Percentiles rank a stretch among this genome's conserved stretches.
Evolutionary conservation across 2,113 vertebrate genomes (phyloP).

Genomic region (Corvus hawaiiensis): DNA sequence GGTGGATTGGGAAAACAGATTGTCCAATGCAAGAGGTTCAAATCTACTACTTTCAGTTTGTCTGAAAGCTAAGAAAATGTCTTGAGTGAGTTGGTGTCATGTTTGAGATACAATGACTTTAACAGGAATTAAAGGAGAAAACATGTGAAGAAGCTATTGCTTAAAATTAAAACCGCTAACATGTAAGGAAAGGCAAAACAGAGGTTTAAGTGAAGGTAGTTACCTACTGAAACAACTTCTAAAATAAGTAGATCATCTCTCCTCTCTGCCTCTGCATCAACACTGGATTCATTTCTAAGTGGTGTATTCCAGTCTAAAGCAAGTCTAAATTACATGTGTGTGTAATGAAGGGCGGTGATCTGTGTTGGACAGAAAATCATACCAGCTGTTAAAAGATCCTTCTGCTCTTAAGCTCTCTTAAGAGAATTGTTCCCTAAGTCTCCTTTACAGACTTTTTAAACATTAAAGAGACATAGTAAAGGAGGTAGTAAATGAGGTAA

Average conservation of each 20-base stretch:
- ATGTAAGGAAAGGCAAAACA: neutral
- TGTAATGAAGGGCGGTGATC: neutral
- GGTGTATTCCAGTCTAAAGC: neutral
- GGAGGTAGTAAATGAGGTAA: neutral
- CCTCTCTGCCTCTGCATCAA: neutral
- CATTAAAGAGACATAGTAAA: fast-evolving
- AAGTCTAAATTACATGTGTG: neutral
- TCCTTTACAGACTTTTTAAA: neutral
- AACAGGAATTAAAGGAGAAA: neutral
- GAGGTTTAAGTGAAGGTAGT: neutral
- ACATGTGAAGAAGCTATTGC: neutral
- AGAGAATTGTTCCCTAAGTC: neutral
- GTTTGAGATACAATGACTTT: neutral
- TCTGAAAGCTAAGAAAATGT: neutral
- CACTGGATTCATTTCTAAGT: neutral
- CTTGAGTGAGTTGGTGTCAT: neutral
- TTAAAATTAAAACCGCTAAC: neutral
- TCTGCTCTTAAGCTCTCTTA: neutral
- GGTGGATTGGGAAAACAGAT: neutral
- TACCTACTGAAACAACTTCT: neutral
- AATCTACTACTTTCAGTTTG: neutral
- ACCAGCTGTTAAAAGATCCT: neutral
- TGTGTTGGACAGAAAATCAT: neutral
- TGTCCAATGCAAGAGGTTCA: neutral
- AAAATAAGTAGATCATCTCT: neutral